Evolutionary conservation across 1,140 invertebrate species (phyloP), one percentile per base, ranked within the genome.

Genomic region (Drosophila teissieri): DNA sequence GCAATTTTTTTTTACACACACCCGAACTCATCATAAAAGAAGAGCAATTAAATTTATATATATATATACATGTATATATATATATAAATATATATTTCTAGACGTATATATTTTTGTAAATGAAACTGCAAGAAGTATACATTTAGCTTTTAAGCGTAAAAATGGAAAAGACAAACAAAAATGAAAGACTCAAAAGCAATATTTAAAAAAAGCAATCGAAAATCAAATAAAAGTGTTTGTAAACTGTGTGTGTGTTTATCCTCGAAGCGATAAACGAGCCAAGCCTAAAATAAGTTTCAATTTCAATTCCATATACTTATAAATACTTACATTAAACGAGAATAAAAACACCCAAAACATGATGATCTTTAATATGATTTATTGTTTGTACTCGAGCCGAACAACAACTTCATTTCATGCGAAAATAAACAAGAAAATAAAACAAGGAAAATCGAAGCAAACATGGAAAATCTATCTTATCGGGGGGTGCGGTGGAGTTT

Each of bases 151-250:
- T 74, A 63, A 62, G 73, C 44, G 53, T 60, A 85, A 44, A 42
- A 61, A 68, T 74, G 62, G 57, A 49, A 56, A 72, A 70, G 62
- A 67, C 56, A 68, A 81, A 82, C 72, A 36, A 61, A 81, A 81
- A 88, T 77, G 86, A 90, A 90, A 90, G 85, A 90, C 85, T 90
- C 85, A 90, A 90, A 90, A 90, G 81, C 85, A 90, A 90, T 90
- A 90, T 90, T 77, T 69, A 60, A 65, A 72, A 62, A 24, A 17
- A 48, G 64, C 55, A 61, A 62, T 46, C 61, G 55, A 73, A 65
- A 76, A 75, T 58, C 53, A 68, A 67, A 56, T 55, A 44, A 78
- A 75, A 48, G 27, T 62, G 72, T 80, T 80, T 73, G 61, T 65
- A 54, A 54, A 72, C 55, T 51, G 11, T 49, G 36, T 19, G 36